Percentiles rank a stretch among this genome's conserved stretches.
Conservation (phyloP, 2,888 invertebrate species). For the Tethea ocularis region DNA sequence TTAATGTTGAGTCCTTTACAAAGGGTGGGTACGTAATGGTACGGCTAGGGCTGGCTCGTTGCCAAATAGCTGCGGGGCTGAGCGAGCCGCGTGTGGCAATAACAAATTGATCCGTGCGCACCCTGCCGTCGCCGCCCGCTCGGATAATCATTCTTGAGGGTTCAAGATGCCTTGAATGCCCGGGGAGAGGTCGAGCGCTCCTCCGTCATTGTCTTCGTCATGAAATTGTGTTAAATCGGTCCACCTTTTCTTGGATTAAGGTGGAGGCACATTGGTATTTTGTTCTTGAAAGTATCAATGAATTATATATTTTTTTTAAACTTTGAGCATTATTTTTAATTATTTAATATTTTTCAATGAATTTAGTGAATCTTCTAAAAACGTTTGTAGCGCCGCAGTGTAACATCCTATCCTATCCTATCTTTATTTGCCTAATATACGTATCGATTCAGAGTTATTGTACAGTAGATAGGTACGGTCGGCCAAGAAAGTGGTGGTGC, state of each 20-base stretch:
- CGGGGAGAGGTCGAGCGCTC: neutral
- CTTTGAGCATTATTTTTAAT: too few species aligned
- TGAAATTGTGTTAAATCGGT: constrained; percentile 1
- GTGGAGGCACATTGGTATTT: neutral
- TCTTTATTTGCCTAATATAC: too few species aligned
- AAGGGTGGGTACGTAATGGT: constrained; percentile 25
- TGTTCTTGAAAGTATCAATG: too few species aligned
- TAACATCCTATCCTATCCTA: too few species aligned
- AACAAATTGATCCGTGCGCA: constrained; percentile 22
- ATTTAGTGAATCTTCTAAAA: too few species aligned
- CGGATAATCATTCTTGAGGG: constrained; percentile 8
- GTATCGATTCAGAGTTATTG: too few species aligned
- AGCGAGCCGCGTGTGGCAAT: constrained; percentile 14
- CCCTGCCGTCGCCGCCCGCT: constrained; percentile 15
- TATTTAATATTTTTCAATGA: too few species aligned
- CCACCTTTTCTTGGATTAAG: neutral
- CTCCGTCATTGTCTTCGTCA: neutral
- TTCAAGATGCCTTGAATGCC: constrained; percentile 4
- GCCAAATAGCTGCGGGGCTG: constrained; percentile 32
- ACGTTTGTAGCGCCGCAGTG: too few species aligned
- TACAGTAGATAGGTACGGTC: too few species aligned
- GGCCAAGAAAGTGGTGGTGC: too few species aligned
- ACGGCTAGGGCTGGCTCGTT: constrained; percentile 23
- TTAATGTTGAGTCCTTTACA: constrained; percentile 26
- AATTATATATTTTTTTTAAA: too few species aligned